Evolutionary conservation across 2,113 vertebrate genomes (phyloP), one percentile per base, ranked within the genome.

Genomic region (Nestor notabilis): DNA sequence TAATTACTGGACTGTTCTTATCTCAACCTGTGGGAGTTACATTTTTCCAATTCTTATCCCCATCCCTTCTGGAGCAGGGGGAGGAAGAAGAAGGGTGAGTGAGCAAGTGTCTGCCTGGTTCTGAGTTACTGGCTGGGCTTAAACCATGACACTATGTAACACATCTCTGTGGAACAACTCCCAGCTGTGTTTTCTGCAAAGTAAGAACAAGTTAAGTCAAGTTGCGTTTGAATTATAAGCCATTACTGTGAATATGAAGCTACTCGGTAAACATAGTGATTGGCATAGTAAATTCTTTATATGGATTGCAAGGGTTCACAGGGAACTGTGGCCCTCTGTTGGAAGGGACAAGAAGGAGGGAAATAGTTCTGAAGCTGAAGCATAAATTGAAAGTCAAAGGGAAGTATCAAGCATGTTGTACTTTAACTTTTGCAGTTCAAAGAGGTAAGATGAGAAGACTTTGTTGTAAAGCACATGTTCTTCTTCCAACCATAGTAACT

Each of bases 281-380:
- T 55, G 56, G 6, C 14, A 31, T 7, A 60, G 44, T 44, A 68
- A 90, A 70, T 33, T n/a, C 5, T 56, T 23, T 11, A 24, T 27
- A 66, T 3, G 50, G 13, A 58, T 10, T 63, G 21, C 17, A 63
- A 17, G 17, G 9, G 4, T n/a, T 66, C 17, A 46, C 47, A 56
- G 47, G 27, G 58, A 50, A 6, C 24, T n/a, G 10, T 25, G 28
- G 19, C 28, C 20, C 5, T 70, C 19, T 41, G 1, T 1, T 1
- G 11, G 18, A 65, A 85, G 17, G 39, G 9, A 39, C 21, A 47
- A 47, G 35, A 69, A 77, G 37, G 17, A 55, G 5, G 2, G 33
- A 47, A 77, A 72, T 5, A 18, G 6, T n/a, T 87, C 50, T 58
- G 13, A 46, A 77, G 14, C 69, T 93, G 55, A 87, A 75, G 18